Percentiles rank a stretch among this genome's conserved stretches.
Conservation (phyloP, 2,888 invertebrate genomes). For the Archips xylosteana region DNA sequence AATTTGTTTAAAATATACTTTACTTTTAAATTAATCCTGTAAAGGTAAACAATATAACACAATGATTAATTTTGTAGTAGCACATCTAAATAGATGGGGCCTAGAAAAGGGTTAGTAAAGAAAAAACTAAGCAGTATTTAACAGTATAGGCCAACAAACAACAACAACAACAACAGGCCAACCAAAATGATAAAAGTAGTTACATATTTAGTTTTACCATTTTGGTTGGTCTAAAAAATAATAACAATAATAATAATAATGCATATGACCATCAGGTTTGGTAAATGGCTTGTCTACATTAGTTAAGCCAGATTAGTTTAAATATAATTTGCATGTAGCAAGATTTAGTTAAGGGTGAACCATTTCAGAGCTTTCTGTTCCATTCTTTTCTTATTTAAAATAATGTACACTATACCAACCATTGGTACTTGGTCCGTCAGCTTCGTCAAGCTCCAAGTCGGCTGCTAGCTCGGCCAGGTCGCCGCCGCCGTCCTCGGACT, state of each 20-base stretch:
- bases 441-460: slow-evolving; percentile 89
- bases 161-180: no score
- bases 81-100: no score
- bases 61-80: no score
- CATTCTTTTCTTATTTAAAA: neutral
- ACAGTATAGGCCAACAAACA: no score
- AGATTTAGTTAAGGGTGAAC: neutral
- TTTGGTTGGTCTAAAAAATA: neutral
- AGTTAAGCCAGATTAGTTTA: neutral
- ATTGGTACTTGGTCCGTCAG: slow-evolving; percentile 88
- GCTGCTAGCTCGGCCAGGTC: slow-evolving; percentile 87
- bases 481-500: slow-evolving; percentile 93
- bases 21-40: no score
- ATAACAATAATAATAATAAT: neutral
- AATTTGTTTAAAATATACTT: no score
- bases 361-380: neutral
- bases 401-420: slow-evolving; percentile 66
- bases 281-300: neutral
- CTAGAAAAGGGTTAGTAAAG: no score
- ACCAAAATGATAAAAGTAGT: no score
- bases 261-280: neutral
- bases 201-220: no score
- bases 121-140: no score
- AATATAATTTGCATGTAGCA: neutral
- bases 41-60: no score